These are phyloP conservation scores for Anser cygnoides DNA, from an alignment of 2,113 vertebrate genomes.

Conservation along the genomic window DNA sequence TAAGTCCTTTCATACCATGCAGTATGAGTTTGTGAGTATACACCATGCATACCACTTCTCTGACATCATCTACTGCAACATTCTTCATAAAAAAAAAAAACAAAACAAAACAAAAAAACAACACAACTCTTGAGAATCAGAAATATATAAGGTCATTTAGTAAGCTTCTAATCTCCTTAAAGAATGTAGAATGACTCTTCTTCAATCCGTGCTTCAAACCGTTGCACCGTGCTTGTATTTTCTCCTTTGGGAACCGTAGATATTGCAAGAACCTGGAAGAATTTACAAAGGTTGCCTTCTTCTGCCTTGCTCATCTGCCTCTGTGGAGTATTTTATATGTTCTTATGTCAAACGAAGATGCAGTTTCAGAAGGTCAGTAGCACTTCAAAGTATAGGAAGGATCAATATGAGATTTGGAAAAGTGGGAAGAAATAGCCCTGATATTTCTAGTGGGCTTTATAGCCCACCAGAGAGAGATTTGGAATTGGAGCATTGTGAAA, in stretches of 20 bases:
- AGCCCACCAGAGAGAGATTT: slow-evolving; percentile 18
- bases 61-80: neutral
- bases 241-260: neutral
- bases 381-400: slow-evolving; percentile 32
- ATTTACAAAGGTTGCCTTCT: slow-evolving; percentile 1
- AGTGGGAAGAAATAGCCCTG: slow-evolving; percentile 28
- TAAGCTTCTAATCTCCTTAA: neutral
- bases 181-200: neutral
- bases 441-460: slow-evolving; percentile 1
- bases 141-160: neutral
- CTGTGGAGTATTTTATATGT: slow-evolving; percentile 17
- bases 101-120: neutral
- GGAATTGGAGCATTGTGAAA: neutral
- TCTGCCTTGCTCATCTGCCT: neutral
- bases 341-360: slow-evolving; percentile 35
- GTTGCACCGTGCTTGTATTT: neutral
- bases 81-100: neutral
- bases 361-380: slow-evolving; percentile 38
- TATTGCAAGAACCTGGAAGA: neutral
- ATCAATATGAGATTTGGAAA: slow-evolving; percentile 53
- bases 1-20: too few relatives aligned
- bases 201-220: neutral
- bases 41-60: neutral
- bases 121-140: neutral
- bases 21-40: neutral